These are phyloP conservation scores for Myathropa florea DNA, from an alignment of 2,888 invertebrate genomes.

Conservation along the genomic window DNA sequence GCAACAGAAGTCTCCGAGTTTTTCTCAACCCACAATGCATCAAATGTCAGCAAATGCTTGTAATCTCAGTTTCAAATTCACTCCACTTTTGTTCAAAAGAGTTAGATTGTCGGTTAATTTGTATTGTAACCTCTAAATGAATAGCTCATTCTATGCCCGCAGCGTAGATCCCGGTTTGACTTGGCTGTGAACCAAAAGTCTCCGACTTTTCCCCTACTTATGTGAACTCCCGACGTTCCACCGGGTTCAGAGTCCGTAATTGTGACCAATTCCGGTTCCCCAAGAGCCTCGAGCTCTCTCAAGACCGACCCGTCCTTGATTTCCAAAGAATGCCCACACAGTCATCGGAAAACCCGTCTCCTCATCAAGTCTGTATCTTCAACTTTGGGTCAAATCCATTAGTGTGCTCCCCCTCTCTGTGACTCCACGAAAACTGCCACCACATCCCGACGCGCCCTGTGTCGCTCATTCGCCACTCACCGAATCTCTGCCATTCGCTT, in stretches of 20 bases:
- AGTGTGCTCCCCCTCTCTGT: neutral
- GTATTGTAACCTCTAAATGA: neutral
- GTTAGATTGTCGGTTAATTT: neutral
- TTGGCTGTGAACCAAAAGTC: no score
- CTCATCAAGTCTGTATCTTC: neutral
- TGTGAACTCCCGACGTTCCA: no score
- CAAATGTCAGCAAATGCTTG: no score
- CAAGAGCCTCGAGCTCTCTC: no score
- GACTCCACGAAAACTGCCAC: neutral
- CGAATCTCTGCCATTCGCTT: neutral
- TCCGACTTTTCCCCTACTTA: no score
- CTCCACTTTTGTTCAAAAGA: neutral
- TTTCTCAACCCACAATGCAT: no score
- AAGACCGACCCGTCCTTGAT: neutral
- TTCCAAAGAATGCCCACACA: neutral
- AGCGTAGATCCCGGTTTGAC: no score
- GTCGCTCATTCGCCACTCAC: neutral
- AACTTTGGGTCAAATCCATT: neutral
- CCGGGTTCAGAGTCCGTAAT: no score
- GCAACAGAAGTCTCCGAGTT: no score
- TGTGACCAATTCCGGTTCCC: no score
- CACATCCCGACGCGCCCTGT: neutral
- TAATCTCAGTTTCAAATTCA: neutral
- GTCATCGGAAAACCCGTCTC: neutral
- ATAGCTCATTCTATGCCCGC: neutral